Percentiles rank a stretch among this genome's conserved stretches.
These are phyloP conservation scores for Hypena proboscidalis DNA, from an alignment of 2,888 invertebrate genomes.

Conservation along the genomic window DNA sequence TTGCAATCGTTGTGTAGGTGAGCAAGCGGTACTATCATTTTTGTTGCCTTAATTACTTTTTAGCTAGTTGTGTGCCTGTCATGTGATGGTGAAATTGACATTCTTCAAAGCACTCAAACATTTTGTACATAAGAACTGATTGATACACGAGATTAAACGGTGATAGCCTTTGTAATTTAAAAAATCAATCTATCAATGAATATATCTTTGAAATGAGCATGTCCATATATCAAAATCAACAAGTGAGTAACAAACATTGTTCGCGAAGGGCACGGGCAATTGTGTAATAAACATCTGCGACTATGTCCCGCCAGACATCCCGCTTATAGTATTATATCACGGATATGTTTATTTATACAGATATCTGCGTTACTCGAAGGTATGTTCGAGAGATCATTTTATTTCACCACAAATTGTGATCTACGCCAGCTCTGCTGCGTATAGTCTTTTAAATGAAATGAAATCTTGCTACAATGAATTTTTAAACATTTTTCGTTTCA, in stretches of 20 bases:
- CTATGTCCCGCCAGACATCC: conserved; percentile 56
- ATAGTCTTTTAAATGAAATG: conserved; percentile 53
- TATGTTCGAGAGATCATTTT: conserved; percentile 44
- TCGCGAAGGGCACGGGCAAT: conserved; percentile 30
- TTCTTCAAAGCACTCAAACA: conserved; percentile 7
- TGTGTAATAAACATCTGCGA: conserved; percentile 29
- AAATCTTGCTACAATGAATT: conserved; percentile 62
- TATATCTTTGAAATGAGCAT: conserved; percentile 1
- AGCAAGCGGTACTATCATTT: conserved; percentile 20
- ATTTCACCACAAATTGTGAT: conserved; percentile 29
- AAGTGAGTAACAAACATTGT: conserved; percentile 1
- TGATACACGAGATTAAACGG: conserved; percentile 6
- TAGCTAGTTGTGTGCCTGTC: conserved; percentile 31
- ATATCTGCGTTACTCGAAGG: conserved; percentile 47
- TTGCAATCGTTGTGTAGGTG: conserved; percentile 30
- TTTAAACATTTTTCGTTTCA: conserved; percentile 58
- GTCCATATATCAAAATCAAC: conserved; percentile 7
- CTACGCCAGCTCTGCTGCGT: conserved; percentile 34
- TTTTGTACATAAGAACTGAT: conserved; percentile 15
- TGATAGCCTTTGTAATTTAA: conserved; percentile 13
- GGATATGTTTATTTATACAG: conserved; percentile 55
- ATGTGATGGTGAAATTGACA: conserved; percentile 3
- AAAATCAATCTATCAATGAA: conserved; percentile 6
- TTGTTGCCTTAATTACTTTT: conserved; percentile 12
- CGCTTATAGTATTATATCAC: conserved; percentile 54